Evolutionary conservation across 2,797 vertebrate genomes (phyloP).

Genomic region (Sparidentex hasta): DNA sequence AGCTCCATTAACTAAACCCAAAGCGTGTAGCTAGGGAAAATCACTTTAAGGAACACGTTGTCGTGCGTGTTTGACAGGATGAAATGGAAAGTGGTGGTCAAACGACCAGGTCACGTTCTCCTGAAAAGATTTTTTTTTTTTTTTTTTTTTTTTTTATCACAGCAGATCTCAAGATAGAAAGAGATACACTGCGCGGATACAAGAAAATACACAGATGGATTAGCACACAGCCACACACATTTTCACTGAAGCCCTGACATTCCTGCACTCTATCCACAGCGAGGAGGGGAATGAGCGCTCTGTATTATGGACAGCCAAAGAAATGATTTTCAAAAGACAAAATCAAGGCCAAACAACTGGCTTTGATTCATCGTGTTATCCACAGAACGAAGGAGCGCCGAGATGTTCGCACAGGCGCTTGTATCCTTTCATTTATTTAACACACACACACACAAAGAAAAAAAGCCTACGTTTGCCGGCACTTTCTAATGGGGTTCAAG

Average conservation of each 20-base stretch:
- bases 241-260: conserved; percentile 47
- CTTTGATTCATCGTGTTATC: conserved; percentile 61
- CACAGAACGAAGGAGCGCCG: conserved; percentile 34
- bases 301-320: conserved; percentile 37
- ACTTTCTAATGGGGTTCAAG: not conserved
- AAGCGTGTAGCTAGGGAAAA: conserved; percentile 30
- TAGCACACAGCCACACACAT: conserved; percentile 16
- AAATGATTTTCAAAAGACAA: conserved; percentile 50
- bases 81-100: conserved; percentile 52
- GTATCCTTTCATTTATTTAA: conserved; percentile 41
- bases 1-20: conserved; percentile 39
- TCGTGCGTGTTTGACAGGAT: conserved; percentile 33
- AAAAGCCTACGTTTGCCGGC: not conserved
- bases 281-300: conserved; percentile 26
- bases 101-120: conserved; percentile 30
- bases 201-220: conserved; percentile 21
- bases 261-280: conserved; percentile 46
- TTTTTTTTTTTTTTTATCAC: not conserved
- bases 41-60: conserved; percentile 29
- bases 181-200: conserved; percentile 7
- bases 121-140: conserved; percentile 18
- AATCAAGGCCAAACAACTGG: conserved; percentile 74
- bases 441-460: conserved; percentile 37
- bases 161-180: conserved; percentile 16
- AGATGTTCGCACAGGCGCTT: conserved; percentile 39